Evolutionary conservation across 2,888 invertebrate species (phyloP).

Genomic region (Drosophila longiperda): DNA sequence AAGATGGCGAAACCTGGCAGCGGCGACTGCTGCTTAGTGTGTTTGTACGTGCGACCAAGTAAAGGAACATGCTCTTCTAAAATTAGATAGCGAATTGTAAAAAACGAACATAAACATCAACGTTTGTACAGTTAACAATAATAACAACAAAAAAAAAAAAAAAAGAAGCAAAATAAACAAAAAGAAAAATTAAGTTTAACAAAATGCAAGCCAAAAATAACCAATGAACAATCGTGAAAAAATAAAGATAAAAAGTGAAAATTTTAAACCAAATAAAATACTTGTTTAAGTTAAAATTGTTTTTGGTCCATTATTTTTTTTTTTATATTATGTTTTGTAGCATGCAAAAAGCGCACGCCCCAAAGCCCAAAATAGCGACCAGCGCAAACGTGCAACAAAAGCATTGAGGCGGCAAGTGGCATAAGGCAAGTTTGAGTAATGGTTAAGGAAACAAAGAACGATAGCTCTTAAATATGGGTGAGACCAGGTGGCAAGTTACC

Average conservation of each 20-base stretch:
- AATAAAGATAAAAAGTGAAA: slow-evolving; percentile 7
- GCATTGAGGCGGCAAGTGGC: slow-evolving; percentile 16
- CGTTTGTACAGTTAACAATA: slow-evolving; percentile 39
- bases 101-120: slow-evolving; percentile 64
- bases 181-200: slow-evolving; percentile 1
- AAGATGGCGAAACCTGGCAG: slow-evolving; percentile 33
- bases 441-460: not conserved
- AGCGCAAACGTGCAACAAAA: slow-evolving; percentile 47
- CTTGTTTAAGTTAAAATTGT: slow-evolving; percentile 3
- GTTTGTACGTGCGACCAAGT: slow-evolving; percentile 85
- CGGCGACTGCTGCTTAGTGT: slow-evolving; percentile 51
- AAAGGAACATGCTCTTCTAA: slow-evolving; percentile 87
- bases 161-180: slow-evolving; percentile 8
- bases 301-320: slow-evolving; percentile 3
- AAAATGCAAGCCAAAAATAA: slow-evolving; percentile 7
- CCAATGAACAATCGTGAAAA: slow-evolving; percentile 15
- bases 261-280: not conserved
- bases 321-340: not conserved
- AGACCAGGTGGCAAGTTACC: slow-evolving; percentile 1
- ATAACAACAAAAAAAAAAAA: not conserved
- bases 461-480: slow-evolving; percentile 1
- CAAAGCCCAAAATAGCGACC: slow-evolving; percentile 11
- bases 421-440: slow-evolving; percentile 7
- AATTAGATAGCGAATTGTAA: slow-evolving; percentile 74
- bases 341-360: slow-evolving; percentile 44